phyloP scores from a whole-genome alignment of 2,797 vertebrate species.

The Channallabes apus region DNA sequence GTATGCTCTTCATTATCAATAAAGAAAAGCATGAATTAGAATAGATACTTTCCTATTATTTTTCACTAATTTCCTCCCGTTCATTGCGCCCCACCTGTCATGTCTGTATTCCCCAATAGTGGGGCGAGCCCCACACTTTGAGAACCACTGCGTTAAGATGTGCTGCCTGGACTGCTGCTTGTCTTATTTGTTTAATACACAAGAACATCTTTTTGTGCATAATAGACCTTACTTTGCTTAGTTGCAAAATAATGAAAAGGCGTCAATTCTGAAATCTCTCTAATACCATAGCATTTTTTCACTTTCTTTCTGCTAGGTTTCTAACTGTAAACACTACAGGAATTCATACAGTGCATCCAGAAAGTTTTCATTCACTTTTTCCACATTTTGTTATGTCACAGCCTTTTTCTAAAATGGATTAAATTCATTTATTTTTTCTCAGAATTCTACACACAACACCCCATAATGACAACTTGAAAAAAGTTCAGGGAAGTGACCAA shows the following conservation, averaged over 20 bases:
- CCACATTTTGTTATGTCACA: no score
- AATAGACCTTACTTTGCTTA: neutral
- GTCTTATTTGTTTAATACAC: constrained; percentile 40
- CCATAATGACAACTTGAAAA: no score
- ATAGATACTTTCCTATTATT: no score
- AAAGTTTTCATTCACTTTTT: no score
- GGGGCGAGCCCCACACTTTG: constrained; percentile 17
- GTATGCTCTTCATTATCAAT: no score
- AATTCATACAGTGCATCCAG: no score
- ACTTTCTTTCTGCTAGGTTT: neutral
- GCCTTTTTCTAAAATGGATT: no score
- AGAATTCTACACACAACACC: no score
- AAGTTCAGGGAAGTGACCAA: no score
- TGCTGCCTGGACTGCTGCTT: constrained; percentile 38
- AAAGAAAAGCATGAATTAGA: no score
- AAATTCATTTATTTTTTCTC: no score
- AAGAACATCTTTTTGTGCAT: constrained; percentile 30
- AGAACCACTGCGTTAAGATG: constrained; percentile 48
- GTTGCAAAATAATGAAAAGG: neutral
- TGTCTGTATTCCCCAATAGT: constrained; percentile 24
- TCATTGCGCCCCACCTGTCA: constrained; percentile 46
- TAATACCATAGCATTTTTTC: neutral
- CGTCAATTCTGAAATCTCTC: neutral
- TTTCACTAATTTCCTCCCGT: no score
- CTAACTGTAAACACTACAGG: neutral